phyloP scores from a whole-genome alignment of 64 coral and sea anemone genomes.

The Orbicella faveolata region DNA sequence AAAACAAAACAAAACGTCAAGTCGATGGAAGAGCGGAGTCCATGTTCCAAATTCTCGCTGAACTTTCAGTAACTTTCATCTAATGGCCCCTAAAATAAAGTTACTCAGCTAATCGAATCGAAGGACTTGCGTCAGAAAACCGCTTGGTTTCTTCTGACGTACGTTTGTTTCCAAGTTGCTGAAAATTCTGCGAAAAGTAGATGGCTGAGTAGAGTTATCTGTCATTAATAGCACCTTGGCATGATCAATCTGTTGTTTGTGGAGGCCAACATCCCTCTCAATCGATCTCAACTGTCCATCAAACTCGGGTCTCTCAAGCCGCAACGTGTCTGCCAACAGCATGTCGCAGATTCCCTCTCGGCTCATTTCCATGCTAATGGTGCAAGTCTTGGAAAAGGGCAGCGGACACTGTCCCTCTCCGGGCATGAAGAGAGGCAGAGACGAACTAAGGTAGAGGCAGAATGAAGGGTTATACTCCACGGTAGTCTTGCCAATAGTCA shows the following conservation, averaged over 20 bases:
- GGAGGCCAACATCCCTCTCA: constrained; percentile 76
- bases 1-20: too few relatives aligned
- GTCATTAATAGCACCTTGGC: constrained; percentile 48
- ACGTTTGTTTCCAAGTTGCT: too few relatives aligned
- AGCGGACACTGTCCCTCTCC: constrained; percentile 55
- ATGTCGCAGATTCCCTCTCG: constrained; percentile 75
- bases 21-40: too few relatives aligned
- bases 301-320: constrained; percentile 85
- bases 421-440: constrained; percentile 62
- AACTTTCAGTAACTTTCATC: too few relatives aligned
- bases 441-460: constrained; percentile 78
- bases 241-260: constrained; percentile 79
- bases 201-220: too few relatives aligned
- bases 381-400: constrained; percentile 58
- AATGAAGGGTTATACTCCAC: constrained; percentile 82
- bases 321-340: constrained; percentile 66
- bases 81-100: too few relatives aligned
- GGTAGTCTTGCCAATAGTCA: constrained; percentile 69
- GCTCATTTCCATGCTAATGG: constrained; percentile 77
- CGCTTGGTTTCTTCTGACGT: too few relatives aligned
- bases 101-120: too few relatives aligned
- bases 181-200: too few relatives aligned
- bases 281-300: constrained; percentile 82
- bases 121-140: too few relatives aligned
- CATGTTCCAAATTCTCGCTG: too few relatives aligned